phyloP scores from a whole-genome alignment of 2,888 invertebrate genomes.

The Eurytoma adleriae region DNA sequence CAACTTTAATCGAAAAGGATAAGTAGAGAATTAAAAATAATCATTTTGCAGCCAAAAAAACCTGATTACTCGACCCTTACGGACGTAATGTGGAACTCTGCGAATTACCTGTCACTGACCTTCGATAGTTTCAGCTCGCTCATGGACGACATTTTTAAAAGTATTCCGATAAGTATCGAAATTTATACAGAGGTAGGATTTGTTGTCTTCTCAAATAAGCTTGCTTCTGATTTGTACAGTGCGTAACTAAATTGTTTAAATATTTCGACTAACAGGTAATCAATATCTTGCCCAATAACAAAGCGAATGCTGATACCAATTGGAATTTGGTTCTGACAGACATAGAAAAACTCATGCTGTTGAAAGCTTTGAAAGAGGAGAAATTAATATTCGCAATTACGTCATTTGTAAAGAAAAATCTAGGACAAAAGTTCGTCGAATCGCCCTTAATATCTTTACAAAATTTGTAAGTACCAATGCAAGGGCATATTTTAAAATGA shows the following conservation, averaged over 20 bases:
- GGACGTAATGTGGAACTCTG: conserved; percentile 84
- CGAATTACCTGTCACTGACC: conserved; percentile 80
- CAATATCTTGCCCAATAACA: conserved; percentile 77
- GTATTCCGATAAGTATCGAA: conserved; percentile 80
- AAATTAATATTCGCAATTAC: conserved; percentile 89
- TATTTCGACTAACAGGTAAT: conserved; percentile 76
- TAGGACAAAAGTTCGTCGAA: conserved; percentile 89
- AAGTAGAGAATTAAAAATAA: neutral
- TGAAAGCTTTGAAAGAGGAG: conserved; percentile 87
- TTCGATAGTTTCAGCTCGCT: conserved; percentile 80
- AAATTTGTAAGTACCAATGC: conserved; percentile 77
- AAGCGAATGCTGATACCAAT: conserved; percentile 70
- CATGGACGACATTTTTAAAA: conserved; percentile 77
- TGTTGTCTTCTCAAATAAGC: neutral
- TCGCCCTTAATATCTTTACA: conserved; percentile 86
- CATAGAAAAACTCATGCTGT: conserved; percentile 89
- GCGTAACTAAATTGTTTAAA: too few species aligned
- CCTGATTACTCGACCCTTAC: conserved; percentile 81
- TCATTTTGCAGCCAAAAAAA: conserved; percentile 76
- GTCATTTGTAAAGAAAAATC: conserved; percentile 86
- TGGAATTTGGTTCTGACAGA: conserved; percentile 83
- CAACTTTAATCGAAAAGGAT: neutral
- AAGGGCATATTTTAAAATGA: neutral
- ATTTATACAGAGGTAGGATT: conserved; percentile 79
- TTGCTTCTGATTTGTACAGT: neutral